Conservation (phyloP, 2,888 invertebrate species). For the Coelogynopora nodosa region DNA sequence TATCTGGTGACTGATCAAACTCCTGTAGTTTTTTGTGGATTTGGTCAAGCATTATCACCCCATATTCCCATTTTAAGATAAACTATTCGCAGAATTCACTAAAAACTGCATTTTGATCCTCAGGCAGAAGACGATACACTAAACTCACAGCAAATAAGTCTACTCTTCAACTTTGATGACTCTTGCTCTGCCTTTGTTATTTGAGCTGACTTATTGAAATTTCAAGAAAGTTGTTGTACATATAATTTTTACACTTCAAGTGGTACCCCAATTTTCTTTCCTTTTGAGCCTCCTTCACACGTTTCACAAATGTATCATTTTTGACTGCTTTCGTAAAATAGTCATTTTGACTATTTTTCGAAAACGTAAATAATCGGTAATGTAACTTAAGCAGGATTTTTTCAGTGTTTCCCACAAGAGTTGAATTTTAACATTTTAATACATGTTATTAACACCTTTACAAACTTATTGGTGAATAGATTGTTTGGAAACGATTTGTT, state of each 20-base stretch:
- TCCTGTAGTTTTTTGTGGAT: background rate
- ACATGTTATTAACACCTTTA: background rate
- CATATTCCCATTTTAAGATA: background rate
- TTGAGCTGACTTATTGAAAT: background rate
- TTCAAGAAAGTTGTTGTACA: background rate
- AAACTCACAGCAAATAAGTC: no score
- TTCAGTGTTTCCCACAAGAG: background rate
- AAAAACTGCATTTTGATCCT: background rate
- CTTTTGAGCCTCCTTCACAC: background rate
- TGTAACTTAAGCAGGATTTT: background rate
- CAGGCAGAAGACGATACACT: no score
- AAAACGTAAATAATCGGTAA: no score
- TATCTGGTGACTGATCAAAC: background rate
- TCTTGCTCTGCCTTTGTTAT: background rate
- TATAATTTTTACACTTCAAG: background rate
- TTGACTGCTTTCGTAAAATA: background rate
- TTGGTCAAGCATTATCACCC: background rate
- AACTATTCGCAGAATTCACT: background rate
- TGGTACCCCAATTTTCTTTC: background rate
- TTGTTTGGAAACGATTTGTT: background rate
- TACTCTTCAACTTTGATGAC: background rate
- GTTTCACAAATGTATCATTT: background rate
- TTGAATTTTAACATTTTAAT: background rate
- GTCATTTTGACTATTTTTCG: no score
- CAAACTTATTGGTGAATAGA: background rate